Conservation (phyloP, 2,888 invertebrate genomes). For the Polydesmus complanatus region DNA sequence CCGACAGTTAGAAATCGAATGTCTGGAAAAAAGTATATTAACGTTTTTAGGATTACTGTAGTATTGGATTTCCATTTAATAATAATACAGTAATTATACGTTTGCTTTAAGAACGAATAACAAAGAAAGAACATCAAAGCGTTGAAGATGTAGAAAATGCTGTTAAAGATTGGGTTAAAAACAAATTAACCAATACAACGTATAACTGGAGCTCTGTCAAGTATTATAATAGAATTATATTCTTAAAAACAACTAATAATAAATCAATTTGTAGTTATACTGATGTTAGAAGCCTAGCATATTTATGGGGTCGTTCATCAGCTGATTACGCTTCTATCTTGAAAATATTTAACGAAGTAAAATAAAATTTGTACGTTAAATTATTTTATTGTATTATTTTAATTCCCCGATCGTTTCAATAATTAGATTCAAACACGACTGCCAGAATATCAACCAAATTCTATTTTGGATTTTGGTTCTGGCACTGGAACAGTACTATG, state of each 20-base stretch:
- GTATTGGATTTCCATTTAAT: not conserved
- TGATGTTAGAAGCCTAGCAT: not conserved
- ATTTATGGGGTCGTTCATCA: not conserved
- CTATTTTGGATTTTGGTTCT: slow-evolving; percentile 81
- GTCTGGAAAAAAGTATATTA: not conserved
- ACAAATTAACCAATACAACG: not conserved
- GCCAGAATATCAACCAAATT: slow-evolving; percentile 53
- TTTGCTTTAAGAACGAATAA: not conserved
- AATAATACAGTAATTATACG: no score
- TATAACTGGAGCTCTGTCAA: slow-evolving; percentile 4
- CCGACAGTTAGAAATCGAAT: not conserved
- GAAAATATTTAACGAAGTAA: not conserved
- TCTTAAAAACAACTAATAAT: no score
- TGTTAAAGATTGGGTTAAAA: not conserved
- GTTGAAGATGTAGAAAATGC: not conserved
- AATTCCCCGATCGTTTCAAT: no score
- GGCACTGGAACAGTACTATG: slow-evolving; percentile 76
- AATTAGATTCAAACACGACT: slow-evolving; percentile 46
- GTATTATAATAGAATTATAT: not conserved
- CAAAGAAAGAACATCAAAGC: not conserved
- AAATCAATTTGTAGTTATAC: not conserved
- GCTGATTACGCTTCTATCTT: not conserved
- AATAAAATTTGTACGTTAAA: not conserved
- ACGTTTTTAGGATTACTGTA: not conserved
- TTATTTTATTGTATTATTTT: not conserved